Conservation (phyloP, 2,113 vertebrate genomes). For the Alethe diademata region DNA sequence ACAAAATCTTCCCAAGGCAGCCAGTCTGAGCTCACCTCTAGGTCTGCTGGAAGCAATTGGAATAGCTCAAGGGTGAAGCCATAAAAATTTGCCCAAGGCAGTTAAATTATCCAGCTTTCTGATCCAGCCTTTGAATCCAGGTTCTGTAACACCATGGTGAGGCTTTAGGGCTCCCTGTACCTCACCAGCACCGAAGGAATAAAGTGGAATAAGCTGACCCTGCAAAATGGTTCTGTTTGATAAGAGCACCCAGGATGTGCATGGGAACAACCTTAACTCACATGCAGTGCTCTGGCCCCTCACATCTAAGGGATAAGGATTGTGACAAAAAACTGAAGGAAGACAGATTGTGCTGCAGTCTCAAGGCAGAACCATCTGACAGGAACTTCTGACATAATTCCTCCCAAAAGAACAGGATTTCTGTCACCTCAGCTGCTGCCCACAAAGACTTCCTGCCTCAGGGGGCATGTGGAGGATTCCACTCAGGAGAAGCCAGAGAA, state of each 20-base stretch:
- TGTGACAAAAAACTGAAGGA: background rate
- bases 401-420: background rate
- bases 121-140: background rate
- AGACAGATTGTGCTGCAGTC: rapidly evolving
- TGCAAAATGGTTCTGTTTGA: background rate
- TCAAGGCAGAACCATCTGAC: background rate
- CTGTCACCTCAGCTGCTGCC: background rate
- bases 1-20: background rate
- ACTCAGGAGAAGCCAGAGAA: background rate
- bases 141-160: background rate
- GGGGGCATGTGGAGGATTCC: background rate
- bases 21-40: background rate
- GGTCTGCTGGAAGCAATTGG: background rate
- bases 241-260: background rate
- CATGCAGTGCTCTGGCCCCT: background rate
- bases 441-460: background rate
- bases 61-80: background rate
- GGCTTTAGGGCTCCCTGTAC: background rate
- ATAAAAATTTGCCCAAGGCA: background rate
- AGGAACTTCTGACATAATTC: background rate
- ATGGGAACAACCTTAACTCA: background rate
- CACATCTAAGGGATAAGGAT: background rate
- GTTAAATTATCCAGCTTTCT: background rate
- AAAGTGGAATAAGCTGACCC: background rate
- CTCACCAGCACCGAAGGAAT: background rate